Base-by-base conservation (phyloP, 2,113 vertebrate species). In the Plecotus auritus region DNA sequence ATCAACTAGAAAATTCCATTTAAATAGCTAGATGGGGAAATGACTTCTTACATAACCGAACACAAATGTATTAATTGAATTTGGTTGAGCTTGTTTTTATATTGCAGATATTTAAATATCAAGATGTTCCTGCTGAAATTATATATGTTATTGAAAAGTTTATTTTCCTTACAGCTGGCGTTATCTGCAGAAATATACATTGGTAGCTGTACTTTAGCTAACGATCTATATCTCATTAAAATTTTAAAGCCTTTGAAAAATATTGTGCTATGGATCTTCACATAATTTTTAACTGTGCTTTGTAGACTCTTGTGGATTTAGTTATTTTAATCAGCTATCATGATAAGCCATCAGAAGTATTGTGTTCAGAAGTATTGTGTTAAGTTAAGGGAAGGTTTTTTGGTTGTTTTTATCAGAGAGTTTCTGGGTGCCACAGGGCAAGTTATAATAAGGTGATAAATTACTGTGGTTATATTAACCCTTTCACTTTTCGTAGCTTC, bases 201-300 rank as follows among this genome's bases (percentile, higher is more conserved):
- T 59, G 95, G 95, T 93, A 96, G 67, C 90, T 97, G 16, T 49
- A 64, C 82, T 97, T 96, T 94, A 97, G 94, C 64, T 85, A 96
- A 64, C 74, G n/a, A 96, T 97, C 94, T 98, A 59, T 93, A 92
- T 95, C 87, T 97, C 87, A 98, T 98, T 98, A 98, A 93, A 97
- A 97, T 97, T 98, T 96, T 88, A 97, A 97, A 97, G 64, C 97
- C 7, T 54, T 8, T 80, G 85, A 85, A 96, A 96, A 90, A 97
- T 98, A 88, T 94, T 91, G 40, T 95, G 35, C 90, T 95, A 0
- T 92, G 42, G 83, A 95, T 95, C 64, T 81, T 96, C 59, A 96
- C 66, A 51, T 13, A 26, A 91, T 96, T 98, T 98, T 97, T 91
- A 97, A 69, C 85, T 97, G 49, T 92, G 47, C 81, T 97, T 97